phyloP scores from a whole-genome alignment of 2,113 vertebrate genomes.

The Leptosomus discolor region DNA sequence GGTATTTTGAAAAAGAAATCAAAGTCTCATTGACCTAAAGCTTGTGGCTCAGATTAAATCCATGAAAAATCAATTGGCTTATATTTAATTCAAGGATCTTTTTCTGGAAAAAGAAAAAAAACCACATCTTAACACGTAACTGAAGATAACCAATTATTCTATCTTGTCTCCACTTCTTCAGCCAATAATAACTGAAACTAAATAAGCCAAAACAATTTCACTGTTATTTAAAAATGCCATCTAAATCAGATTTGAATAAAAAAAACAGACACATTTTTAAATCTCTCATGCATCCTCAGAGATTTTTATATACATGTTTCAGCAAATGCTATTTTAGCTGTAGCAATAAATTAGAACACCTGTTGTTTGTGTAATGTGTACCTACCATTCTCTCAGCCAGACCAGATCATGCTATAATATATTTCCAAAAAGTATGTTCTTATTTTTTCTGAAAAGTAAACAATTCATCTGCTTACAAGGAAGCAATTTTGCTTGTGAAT shows the following conservation, averaged over 20 bases:
- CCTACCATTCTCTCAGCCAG: not conserved
- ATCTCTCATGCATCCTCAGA: not conserved
- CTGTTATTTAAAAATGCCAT: not conserved
- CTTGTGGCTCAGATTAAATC: not conserved
- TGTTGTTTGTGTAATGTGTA: not conserved
- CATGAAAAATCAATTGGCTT: not conserved
- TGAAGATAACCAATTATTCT: not conserved
- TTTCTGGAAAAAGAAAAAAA: not conserved
- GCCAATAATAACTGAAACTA: not conserved
- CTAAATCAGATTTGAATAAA: not conserved
- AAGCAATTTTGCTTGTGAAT: not conserved
- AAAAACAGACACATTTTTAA: not conserved
- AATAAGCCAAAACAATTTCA: not conserved
- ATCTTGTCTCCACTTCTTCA: not conserved
- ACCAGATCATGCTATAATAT: not conserved
- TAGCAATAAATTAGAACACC: not conserved
- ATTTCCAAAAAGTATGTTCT: not conserved
- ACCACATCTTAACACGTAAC: not conserved
- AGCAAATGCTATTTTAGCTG: not conserved
- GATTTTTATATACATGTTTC: not conserved
- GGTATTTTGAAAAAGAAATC: slow-evolving; percentile 7
- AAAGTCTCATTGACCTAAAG: not conserved
- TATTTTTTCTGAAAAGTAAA: not conserved
- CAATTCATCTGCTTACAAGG: not conserved
- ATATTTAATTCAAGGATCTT: not conserved